A percentile compares a stretch with the other conserved stretches of the same genome.
Conservation (phyloP, 2,113 vertebrate genomes). For the Leucosticte australis region DNA sequence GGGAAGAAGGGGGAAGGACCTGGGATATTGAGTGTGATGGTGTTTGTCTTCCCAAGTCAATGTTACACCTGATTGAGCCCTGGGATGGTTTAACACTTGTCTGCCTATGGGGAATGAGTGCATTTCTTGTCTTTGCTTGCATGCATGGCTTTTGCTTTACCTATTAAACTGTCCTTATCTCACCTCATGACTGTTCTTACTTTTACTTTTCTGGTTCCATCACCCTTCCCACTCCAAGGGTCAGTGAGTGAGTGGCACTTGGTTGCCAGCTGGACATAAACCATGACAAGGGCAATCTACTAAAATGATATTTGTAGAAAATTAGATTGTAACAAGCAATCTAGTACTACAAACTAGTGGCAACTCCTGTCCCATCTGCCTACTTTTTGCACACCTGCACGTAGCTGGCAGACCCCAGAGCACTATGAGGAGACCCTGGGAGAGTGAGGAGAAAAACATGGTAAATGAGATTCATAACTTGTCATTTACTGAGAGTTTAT, state of each 20-base stretch:
- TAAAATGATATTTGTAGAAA: background rate
- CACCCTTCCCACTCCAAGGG: background rate
- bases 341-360: background rate
- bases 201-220: rapidly evolving
- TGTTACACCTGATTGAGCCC: background rate
- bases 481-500: background rate
- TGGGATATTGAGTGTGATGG: too few relatives aligned
- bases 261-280: background rate
- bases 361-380: background rate
- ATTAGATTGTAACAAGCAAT: background rate
- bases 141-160: background rate
- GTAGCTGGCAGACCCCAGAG: background rate
- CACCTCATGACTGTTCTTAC: background rate
- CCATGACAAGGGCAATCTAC: background rate
- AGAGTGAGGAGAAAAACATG: background rate
- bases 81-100: background rate
- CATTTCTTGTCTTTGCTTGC: background rate
- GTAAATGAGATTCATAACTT: background rate
- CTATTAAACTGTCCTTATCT: background rate
- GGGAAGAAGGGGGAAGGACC: background rate
- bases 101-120: background rate
- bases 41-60: background rate
- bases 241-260: background rate
- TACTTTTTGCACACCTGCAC: rapidly evolving
- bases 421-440: background rate